These are phyloP conservation scores for Geodia barretti DNA, from an alignment of 37 sponge, comb jelly and placozoan genomes.

Conservation along the genomic window DNA sequence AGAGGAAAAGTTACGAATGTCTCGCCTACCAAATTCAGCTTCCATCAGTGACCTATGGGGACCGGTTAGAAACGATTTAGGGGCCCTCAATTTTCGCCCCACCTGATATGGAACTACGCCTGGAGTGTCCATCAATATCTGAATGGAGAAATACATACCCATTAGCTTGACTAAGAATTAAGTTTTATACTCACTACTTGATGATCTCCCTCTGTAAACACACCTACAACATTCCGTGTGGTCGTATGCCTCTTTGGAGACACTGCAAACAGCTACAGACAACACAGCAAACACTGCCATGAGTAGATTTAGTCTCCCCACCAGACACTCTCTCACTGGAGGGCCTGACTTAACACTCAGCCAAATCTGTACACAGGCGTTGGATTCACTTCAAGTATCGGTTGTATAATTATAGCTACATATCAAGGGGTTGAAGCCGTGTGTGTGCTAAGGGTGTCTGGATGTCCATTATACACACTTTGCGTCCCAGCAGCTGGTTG, in stretches of 20 bases:
- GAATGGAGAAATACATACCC: background rate
- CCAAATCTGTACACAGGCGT: background rate
- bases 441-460: too few relatives aligned
- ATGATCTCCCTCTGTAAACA: conserved; percentile 38
- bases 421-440: too few relatives aligned
- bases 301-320: background rate
- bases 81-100: conserved; percentile 65
- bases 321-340: background rate
- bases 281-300: background rate
- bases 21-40: conserved; percentile 61
- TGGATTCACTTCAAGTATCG: background rate
- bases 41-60: conserved; percentile 62
- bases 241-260: conserved; percentile 83
- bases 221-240: conserved; percentile 39
- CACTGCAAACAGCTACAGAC: conserved; percentile 63
- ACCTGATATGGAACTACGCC: conserved; percentile 55
- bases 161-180: background rate
- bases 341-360: background rate
- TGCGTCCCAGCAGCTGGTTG: conserved; percentile 73
- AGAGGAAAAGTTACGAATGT: background rate
- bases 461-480: conserved; percentile 52
- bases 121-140: conserved; percentile 85
- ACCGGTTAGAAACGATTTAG: conserved; percentile 58
- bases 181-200: conserved; percentile 63
- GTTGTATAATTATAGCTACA: background rate